Base-by-base conservation (phyloP, 2,797 vertebrate genomes). In the Hemibagrus guttatus region DNA sequence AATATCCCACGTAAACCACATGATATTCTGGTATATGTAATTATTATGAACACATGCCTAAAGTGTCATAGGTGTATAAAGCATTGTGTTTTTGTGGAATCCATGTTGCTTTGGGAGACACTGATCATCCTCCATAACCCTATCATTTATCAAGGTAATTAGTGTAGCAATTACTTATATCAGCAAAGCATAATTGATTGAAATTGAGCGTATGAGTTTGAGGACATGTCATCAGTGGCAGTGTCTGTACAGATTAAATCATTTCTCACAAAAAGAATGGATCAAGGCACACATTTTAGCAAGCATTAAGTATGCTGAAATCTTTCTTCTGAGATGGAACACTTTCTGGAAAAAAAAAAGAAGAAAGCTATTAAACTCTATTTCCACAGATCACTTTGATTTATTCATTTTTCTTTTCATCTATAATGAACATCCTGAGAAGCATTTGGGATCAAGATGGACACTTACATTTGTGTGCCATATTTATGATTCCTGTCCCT, bases 371-470 rank as follows among this genome's bases (percentile, higher is more conserved):
- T 61, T 89, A 72, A 88, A 88, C 52, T 72, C 5, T 63, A 86
- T 74, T 89, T 84, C 63, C 71, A 69, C 23, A 54, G 61, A 58
- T 87, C 3, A 72, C 31, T 83, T 49, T 87, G 84, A 91, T 88
- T 88, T 79, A 90, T 90, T 21, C 68, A 8, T 83, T 88, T 89
- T 54, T 72, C 14, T 31, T 56, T 12, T 86, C 58, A 85, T 88
- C n/a, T 75, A 72, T 86, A 59, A 69, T 21, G 52, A 86, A 86
- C 81, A 85, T 90, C 61, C 86, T 75, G 81, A 82, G 12, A 35
- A 84, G 28, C 88, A 89, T 89, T 85, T 89, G 87, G 88, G 85
- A 88, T 81, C 28, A 14, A 92, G 90, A 83, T 80, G 83, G 74
- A n/a, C n/a, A 85, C 72, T 64, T 42, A 58, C 89, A 90, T 72